phyloP scores from a whole-genome alignment of 92 coral and sea anemone species.

The Actinostola sp. region DNA sequence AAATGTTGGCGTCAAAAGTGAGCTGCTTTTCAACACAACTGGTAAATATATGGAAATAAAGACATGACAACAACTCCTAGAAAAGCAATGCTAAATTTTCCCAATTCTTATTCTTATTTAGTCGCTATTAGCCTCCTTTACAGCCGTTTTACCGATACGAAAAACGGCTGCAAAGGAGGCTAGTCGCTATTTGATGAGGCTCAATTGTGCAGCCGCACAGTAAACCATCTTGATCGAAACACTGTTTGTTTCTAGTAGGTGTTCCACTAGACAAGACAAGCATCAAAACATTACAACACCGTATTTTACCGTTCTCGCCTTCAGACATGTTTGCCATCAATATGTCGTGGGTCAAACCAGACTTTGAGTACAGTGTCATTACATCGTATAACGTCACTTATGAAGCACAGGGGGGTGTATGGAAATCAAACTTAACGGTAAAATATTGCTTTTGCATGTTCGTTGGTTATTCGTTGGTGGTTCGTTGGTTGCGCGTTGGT shows the following conservation, averaged over 20 bases:
- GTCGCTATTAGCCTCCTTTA: too few relatives aligned
- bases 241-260: not conserved
- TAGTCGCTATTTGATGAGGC: too few relatives aligned
- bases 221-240: too few relatives aligned
- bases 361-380: conserved; percentile 18
- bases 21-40: not conserved
- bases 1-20: not conserved
- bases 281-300: not conserved
- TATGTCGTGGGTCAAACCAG: conserved; percentile 29
- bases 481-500: too few relatives aligned
- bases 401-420: not conserved
- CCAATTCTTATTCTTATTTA: not conserved
- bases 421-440: conserved; percentile 4
- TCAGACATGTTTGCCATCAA: conserved; percentile 11
- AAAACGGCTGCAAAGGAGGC: too few relatives aligned
- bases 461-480: too few relatives aligned
- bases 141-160: too few relatives aligned
- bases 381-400: conserved; percentile 18
- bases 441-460: too few relatives aligned
- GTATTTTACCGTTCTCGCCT: not conserved
- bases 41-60: not conserved
- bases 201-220: too few relatives aligned
- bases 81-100: not conserved
- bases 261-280: conserved; percentile 16
- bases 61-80: not conserved